Base-by-base conservation (phyloP, 2,797 vertebrate genomes). In the Caiman crocodilus region DNA sequence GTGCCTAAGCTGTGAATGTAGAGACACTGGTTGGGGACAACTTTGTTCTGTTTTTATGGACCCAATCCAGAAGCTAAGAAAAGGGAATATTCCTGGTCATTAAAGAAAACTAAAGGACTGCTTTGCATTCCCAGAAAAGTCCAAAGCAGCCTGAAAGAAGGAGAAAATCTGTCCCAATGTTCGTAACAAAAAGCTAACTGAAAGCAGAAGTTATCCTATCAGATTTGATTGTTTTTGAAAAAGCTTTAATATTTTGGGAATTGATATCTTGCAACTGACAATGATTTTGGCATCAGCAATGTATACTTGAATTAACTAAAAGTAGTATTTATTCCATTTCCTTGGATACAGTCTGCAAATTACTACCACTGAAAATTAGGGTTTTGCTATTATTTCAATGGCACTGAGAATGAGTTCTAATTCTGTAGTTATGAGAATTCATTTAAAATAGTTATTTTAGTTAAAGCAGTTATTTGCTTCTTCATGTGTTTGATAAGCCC, bases 251-350 rank as follows among this genome's bases (percentile, higher is more conserved):
- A 30, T 55, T 92, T 83, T 85, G 63, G 90, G 4, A 91, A 26
- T 25, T 15, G 23, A 58, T 4, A 84, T 14, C 61, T 84, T 67
- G 81, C 28, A 94, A 94, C 85, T 92, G 94, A 76, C 79, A 96
- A 88, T 71, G 15, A 79, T 85, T 79, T 76, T 18, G 58, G 50
- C 79, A 87, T 57, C 32, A 84, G 26, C 3, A 64, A 94, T 88
- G 10, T 92, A 75, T 81, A 81, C 83, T 35, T 90, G 67, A 28
- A 0, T 0, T 87, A 85, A 85, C 50, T 76, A 78, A 92, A 93
- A 28, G 56, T 50, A 16, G 79, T 17, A 35, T 25, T 89, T 67
- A 73, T 42, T 79, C 21, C 17, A 23, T 89, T 85, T 94, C 57
- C 90, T 84, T 71, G 58, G 87, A 87, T 73, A 92, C 2, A 26